Percentiles rank a stretch among this genome's conserved stretches.
These are phyloP conservation scores for Perca schrenkii DNA, from an alignment of 2,113 vertebrate species.

Conservation along the genomic window DNA sequence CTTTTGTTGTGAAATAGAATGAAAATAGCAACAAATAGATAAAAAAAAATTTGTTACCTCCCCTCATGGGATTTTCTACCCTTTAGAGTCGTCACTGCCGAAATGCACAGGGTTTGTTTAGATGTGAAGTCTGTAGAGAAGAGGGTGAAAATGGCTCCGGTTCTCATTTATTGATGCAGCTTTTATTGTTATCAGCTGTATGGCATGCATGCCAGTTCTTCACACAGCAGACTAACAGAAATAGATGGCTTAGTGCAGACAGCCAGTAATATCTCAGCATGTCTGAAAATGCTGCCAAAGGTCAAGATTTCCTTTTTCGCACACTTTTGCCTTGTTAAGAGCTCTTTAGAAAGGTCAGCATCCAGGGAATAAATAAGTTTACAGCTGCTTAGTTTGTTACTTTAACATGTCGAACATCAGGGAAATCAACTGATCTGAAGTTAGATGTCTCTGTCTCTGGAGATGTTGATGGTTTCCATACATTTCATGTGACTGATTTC, in stretches of 20 bases:
- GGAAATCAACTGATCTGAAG: slow-evolving; percentile 21
- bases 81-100: slow-evolving; percentile 20
- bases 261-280: not conserved
- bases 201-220: slow-evolving; percentile 41
- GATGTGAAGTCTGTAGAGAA: slow-evolving; percentile 33
- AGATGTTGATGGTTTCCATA: slow-evolving; percentile 19
- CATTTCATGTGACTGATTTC: slow-evolving; percentile 40
- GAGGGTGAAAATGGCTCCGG: slow-evolving; percentile 59
- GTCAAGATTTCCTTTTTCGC: slow-evolving; percentile 34
- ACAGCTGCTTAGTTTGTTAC: slow-evolving; percentile 2
- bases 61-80: slow-evolving; percentile 43
- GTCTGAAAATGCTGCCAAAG: slow-evolving; percentile 34
- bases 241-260: slow-evolving; percentile 44
- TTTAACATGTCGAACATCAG: not conserved
- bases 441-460: not conserved
- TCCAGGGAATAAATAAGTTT: slow-evolving; percentile 2
- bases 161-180: slow-evolving; percentile 73
- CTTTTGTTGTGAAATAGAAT: slow-evolving; percentile 54
- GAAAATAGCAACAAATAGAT: slow-evolving; percentile 60
- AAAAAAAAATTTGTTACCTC: slow-evolving; percentile 39
- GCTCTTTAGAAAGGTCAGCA: slow-evolving; percentile 36
- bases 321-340: slow-evolving; percentile 30
- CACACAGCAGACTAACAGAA: slow-evolving; percentile 31
- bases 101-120: slow-evolving; percentile 57
- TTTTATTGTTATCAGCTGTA: slow-evolving; percentile 64